These are phyloP conservation scores for Halichondria panicea DNA, from an alignment of 37 sponge, comb jelly and placozoan species.

Conservation along the genomic window DNA sequence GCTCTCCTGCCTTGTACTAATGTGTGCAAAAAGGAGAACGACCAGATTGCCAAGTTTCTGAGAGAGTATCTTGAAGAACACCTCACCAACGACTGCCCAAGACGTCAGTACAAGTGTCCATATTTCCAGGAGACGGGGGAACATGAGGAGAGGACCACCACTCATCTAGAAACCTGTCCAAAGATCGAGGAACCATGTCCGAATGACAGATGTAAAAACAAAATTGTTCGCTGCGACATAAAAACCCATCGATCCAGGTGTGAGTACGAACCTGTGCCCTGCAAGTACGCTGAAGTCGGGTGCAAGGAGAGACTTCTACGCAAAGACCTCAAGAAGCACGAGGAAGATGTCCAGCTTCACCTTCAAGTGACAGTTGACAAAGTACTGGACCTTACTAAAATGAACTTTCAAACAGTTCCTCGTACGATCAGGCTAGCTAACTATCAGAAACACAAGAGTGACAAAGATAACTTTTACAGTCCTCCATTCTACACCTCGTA, in stretches of 20 bases:
- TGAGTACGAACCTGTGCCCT: constrained; percentile 12
- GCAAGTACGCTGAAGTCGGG: constrained; percentile 21
- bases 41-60: neutral
- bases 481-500: too few species aligned
- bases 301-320: neutral
- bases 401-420: too few species aligned
- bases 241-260: constrained; percentile 3
- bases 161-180: constrained; percentile 23
- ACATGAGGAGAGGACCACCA: constrained; percentile 13
- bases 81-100: constrained; percentile 1
- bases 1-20: constrained; percentile 19
- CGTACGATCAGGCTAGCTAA: too few species aligned
- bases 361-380: constrained; percentile 9
- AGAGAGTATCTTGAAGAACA: constrained; percentile 23
- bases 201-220: constrained; percentile 1
- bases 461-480: too few species aligned
- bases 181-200: constrained; percentile 13
- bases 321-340: constrained; percentile 19
- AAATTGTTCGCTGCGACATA: neutral
- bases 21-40: neutral
- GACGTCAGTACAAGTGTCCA: constrained; percentile 32
- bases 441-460: too few species aligned
- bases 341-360: constrained; percentile 3
- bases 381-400: too few species aligned
- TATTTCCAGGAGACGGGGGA: constrained; percentile 28